phyloP scores from a whole-genome alignment of 2,797 vertebrate genomes.

The Crax fasciolata region DNA sequence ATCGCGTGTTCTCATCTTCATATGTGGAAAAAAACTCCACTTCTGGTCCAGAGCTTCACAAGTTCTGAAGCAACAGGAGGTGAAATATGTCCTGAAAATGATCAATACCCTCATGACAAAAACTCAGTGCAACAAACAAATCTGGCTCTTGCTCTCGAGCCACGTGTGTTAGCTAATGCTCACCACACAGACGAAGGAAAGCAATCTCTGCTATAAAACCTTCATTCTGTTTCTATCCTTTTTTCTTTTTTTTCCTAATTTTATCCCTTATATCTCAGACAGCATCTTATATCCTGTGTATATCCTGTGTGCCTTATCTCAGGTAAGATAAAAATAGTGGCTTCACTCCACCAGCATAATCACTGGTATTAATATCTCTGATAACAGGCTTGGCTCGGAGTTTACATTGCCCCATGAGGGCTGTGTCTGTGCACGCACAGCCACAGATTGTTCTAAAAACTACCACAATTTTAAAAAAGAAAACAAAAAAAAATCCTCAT shows the following conservation, averaged over 20 bases:
- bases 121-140: not conserved
- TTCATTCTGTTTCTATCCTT: not conserved
- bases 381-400: constrained; percentile 49
- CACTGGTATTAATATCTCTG: constrained; percentile 56
- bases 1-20: not conserved
- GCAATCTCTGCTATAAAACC: not conserved
- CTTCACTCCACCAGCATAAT: constrained; percentile 55
- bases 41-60: not conserved
- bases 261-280: not conserved
- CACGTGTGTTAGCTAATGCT: not conserved
- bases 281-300: not conserved
- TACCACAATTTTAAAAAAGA: not conserved
- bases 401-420: constrained; percentile 29
- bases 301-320: constrained; percentile 49
- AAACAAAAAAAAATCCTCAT: not conserved
- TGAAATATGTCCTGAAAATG: not conserved
- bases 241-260: not conserved
- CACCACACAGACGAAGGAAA: not conserved
- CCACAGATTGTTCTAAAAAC: not conserved
- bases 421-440: constrained; percentile 57
- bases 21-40: not conserved
- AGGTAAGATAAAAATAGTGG: constrained; percentile 59
- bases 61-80: not conserved
- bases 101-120: not conserved
- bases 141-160: not conserved